Evolutionary conservation across 2,797 vertebrate genomes (phyloP), one percentile per base, ranked within the genome.

Genomic region (Ctenopoma multispine): DNA sequence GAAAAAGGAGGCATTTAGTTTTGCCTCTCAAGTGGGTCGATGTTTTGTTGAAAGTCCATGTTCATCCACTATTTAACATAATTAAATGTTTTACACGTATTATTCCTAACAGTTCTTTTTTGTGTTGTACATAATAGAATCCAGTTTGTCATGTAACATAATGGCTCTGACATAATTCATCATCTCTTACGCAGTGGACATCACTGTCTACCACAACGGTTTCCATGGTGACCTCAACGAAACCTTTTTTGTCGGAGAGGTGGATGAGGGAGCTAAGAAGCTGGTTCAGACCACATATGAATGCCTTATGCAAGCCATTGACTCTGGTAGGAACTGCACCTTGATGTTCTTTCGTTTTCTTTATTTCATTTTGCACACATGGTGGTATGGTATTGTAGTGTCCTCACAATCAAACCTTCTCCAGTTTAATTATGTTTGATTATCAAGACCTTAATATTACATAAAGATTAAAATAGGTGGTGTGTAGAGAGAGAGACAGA

Each of bases 171-270:
- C 41, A 34, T 24, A n/a, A 38, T 59, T 60, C 20, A 1, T 56
- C 24, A 4, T 71, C 56, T 58, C 44, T 17, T 38, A 70, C 79
- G 17, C 93, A 99, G 98, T 99, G 93, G 98, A 99, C 87, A 99
- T 99, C 89, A 99, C 98, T 0, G 96, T 99, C 75, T 99, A 98
- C 88, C 96, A 96, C 87, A 98, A 96, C 4, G 97, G 98, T 90
- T 99, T 97, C 90, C 98, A 99, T 2, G 98, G 98, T 12, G 98
- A 99, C 90, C 95, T 99, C 71, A 99, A 99, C 0, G 98, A 99
- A 92, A 99, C 98, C 0, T 99, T 99, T 91, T 99, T 95, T 56
- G 92, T 99, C 5, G 98, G 98, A 1, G 97, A 99, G 0, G 94
- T 97, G 85, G 98, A 99, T 1, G 98, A 99, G 82, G 96, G 90